These are phyloP conservation scores for Larimichthys crocea DNA, from an alignment of 2,113 vertebrate genomes.

Conservation along the genomic window DNA sequence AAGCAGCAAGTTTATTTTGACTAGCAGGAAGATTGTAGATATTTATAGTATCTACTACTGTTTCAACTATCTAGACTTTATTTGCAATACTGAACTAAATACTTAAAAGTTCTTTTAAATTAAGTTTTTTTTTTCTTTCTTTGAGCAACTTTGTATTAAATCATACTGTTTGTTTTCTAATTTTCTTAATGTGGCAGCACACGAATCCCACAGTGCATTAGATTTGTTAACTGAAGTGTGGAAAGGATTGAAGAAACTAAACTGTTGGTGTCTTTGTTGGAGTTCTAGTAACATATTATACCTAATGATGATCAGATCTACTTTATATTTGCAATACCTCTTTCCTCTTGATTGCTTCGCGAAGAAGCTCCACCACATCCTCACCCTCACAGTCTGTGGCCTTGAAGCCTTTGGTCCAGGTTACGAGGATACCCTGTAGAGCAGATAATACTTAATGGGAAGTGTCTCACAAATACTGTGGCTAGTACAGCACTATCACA, in stretches of 20 bases:
- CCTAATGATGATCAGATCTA: not conserved
- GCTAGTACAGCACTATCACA: not conserved
- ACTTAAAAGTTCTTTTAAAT: not conserved
- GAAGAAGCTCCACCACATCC: slow-evolving; percentile 92
- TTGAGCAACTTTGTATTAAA: not conserved
- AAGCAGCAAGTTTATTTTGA: slow-evolving; percentile 1
- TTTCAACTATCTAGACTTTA: too few species aligned
- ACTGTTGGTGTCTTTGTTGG: not conserved
- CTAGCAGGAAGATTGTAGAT: not conserved
- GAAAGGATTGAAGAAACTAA: not conserved
- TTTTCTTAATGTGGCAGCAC: not conserved
- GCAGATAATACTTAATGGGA: not conserved
- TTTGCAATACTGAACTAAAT: not conserved
- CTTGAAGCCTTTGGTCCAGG: slow-evolving; percentile 99
- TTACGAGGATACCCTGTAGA: slow-evolving; percentile 92
- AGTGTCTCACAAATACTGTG: not conserved
- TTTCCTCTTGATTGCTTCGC: slow-evolving; percentile 96
- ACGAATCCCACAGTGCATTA: not conserved
- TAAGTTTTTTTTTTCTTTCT: not conserved
- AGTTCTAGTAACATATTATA: not conserved
- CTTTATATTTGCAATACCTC: slow-evolving; percentile 84
- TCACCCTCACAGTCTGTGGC: slow-evolving; percentile 97
- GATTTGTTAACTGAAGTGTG: not conserved
- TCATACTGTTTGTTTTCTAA: too few species aligned
- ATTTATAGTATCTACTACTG: not conserved